Conservation (phyloP, 2,888 invertebrate genomes). For the Lithophane leautieri region DNA sequence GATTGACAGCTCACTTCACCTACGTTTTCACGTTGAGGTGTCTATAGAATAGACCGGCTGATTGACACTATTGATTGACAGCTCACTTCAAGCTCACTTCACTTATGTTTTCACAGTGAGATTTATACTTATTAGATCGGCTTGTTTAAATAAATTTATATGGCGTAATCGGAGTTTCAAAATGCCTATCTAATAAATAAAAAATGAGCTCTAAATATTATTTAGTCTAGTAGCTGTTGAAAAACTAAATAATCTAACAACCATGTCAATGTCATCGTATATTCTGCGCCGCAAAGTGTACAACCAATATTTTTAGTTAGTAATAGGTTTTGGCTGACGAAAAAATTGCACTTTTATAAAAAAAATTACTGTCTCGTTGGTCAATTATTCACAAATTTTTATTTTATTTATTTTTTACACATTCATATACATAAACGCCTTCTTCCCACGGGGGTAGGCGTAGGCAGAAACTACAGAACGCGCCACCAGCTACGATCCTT, state of each 20-base stretch:
- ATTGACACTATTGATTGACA: no score
- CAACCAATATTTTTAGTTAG: conserved; percentile 28
- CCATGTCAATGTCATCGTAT: conserved; percentile 31
- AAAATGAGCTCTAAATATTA: conserved; percentile 11
- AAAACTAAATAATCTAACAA: conserved; percentile 24
- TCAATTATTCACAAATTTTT: no score
- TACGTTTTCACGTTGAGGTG: no score
- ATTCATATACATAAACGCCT: no score
- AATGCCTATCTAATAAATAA: background rate
- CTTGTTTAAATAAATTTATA: background rate
- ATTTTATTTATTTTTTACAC: no score
- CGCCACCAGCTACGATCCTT: no score
- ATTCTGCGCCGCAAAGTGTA: conserved; percentile 17
- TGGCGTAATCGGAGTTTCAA: background rate
- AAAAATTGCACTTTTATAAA: conserved; percentile 1
- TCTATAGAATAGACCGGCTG: no score
- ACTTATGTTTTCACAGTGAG: background rate
- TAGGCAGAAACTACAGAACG: no score
- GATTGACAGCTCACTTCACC: no score
- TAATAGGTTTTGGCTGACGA: conserved; percentile 17
- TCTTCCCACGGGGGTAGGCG: no score
- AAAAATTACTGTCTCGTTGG: no score
- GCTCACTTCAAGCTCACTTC: no score
- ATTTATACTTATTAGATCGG: background rate
- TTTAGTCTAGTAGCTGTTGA: conserved; percentile 20